Base-by-base conservation (phyloP, 2,113 vertebrate species). In the Martes martes region DNA sequence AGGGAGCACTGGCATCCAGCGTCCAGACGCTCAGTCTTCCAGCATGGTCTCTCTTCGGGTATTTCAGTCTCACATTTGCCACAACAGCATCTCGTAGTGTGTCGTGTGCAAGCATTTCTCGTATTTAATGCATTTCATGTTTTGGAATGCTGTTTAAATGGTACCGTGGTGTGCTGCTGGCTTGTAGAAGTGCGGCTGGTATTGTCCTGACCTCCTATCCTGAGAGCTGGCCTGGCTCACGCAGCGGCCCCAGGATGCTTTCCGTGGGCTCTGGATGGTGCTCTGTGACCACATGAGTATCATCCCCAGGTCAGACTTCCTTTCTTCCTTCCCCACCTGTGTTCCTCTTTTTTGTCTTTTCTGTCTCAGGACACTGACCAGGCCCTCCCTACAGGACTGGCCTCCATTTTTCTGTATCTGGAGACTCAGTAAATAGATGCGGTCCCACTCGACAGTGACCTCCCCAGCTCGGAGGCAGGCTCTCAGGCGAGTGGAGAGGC, bases 1-100 rank as follows among this genome's bases (percentile, higher is more conserved):
- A 39, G 76, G 16, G 1, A n/a, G 50, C 1, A 1, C 2, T 11
- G 57, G 0, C 5, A 0, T 47, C 52, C 23, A 18, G 1, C 3
- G 0, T 19, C 16, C 2, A 1, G 55, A 61, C 11, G 8, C 9
- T 5, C 28, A 3, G 52, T 11, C 74, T 28, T 13, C 2, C 13
- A 50, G 3, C 76, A 0, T 9, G 63, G 52, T 24, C 0, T 50
- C 11, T 69, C 28, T 23, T 50, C 11, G 1, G 15, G 21, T 14
- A 1, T 36, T 28, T 24, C 1, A 6, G 36, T 63, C 23, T 69
- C 24, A 11, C 1, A 47, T 61, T 71, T 63, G 55, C 28, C 55
- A n/a, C 19, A 7, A 5, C 11, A 8, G 7, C 33, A 6, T 26
- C 24, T 24, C 23, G 10, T 11, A 6, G 33, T 24, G 47, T 86